Evolutionary conservation across 2,113 vertebrate species (phyloP).

Genomic region (Anoura caudifer): DNA sequence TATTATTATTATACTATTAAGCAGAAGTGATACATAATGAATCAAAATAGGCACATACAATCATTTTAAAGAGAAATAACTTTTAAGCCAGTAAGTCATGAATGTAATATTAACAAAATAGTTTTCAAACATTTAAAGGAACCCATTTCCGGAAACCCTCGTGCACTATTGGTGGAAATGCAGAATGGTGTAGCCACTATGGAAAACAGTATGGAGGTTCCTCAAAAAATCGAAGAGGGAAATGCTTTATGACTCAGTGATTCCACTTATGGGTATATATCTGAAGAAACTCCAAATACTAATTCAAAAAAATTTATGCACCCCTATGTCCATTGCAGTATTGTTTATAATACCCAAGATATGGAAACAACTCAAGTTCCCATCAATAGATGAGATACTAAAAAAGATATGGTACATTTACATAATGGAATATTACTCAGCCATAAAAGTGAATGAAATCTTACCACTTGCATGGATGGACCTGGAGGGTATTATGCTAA

Average conservation of each 20-base stretch:
- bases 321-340: neutral
- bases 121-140: neutral
- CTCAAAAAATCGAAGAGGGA: neutral
- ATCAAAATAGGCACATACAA: neutral
- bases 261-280: neutral
- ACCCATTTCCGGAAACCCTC: neutral
- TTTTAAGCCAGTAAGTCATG: neutral
- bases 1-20: neutral
- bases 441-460: neutral
- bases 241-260: neutral
- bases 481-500: neutral
- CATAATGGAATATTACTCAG: neutral
- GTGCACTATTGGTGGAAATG: neutral
- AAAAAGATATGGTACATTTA: neutral
- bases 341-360: neutral
- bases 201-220: neutral
- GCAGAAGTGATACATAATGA: neutral
- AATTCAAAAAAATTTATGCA: neutral
- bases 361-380: neutral
- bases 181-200: neutral
- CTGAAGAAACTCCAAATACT: neutral
- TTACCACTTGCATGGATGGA: neutral
- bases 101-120: neutral
- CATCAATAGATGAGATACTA: neutral
- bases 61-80: constrained; percentile 6